Evolutionary conservation across 2,888 invertebrate species (phyloP).

Genomic region (Gnatocerus cornutus): DNA sequence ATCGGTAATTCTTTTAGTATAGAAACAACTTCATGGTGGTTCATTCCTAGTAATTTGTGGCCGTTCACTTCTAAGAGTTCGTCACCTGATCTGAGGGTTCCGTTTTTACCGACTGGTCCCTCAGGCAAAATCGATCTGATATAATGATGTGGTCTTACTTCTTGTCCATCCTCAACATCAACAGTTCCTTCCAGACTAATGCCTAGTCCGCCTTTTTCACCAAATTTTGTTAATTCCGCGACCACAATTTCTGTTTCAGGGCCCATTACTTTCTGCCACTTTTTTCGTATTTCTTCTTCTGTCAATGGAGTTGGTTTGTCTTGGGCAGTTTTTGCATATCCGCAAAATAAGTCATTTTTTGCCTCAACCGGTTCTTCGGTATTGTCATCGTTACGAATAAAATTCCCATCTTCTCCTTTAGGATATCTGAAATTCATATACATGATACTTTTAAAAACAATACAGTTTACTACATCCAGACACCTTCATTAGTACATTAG

Average conservation of each 20-base stretch:
- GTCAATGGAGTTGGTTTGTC: constrained; percentile 67
- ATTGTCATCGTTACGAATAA: constrained; percentile 61
- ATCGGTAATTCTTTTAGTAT: constrained; percentile 93
- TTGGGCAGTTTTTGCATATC: constrained; percentile 59
- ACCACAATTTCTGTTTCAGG: constrained; percentile 84
- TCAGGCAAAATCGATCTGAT: constrained; percentile 97
- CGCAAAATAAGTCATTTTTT: constrained; percentile 64
- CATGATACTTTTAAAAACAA: constrained; percentile 60
- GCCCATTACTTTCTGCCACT: constrained; percentile 89
- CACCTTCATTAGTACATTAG: constrained; percentile 61
- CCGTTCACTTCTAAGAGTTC: constrained; percentile 97
- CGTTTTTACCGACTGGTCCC: constrained; percentile 96
- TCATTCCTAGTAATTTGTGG: constrained; percentile 89
- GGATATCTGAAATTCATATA: constrained; percentile 70
- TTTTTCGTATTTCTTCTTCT: constrained; percentile 85
- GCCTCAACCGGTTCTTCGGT: constrained; percentile 64
- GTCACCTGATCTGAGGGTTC: constrained; percentile 92
- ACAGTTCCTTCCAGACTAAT: constrained; percentile 99
- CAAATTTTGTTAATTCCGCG: constrained; percentile 88
- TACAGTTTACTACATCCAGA: constrained; percentile 57
- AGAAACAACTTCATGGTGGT: constrained; percentile 95
- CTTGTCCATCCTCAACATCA: constrained; percentile 96
- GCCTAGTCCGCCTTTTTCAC: constrained; percentile 94
- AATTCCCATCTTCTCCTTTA: constrained; percentile 67
- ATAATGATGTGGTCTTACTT: constrained; percentile 98